A percentile compares a stretch with the other conserved stretches of the same genome.
These are phyloP conservation scores for Idris sp. DNA, from an alignment of 1,140 invertebrate genomes.

Conservation along the genomic window DNA sequence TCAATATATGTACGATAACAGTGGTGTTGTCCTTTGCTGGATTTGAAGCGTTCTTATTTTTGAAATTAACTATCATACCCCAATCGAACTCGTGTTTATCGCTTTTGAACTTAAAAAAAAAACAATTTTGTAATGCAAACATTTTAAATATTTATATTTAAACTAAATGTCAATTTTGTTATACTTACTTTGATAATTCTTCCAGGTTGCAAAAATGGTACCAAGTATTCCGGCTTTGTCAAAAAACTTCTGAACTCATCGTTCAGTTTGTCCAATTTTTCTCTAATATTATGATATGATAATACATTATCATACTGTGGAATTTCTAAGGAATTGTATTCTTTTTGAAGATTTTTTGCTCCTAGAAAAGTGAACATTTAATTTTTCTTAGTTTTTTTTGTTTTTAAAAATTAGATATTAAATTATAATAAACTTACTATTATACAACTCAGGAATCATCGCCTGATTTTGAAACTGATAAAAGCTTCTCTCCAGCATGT, in stretches of 20 bases:
- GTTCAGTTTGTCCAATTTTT: constrained; percentile 87
- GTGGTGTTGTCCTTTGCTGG: constrained; percentile 80
- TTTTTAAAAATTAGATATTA: too few species aligned
- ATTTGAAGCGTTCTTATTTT: constrained; percentile 85
- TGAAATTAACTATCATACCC: constrained; percentile 96
- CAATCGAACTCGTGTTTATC: constrained; percentile 94
- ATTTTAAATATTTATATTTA: too few species aligned
- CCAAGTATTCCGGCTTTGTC: constrained; percentile 91
- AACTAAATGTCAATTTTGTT: too few species aligned
- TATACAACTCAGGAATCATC: constrained; percentile 91
- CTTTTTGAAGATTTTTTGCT: constrained; percentile 84
- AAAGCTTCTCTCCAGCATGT: constrained; percentile 99
- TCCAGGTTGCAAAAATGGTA: constrained; percentile 96
- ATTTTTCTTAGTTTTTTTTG: not conserved
- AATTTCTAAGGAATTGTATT: constrained; percentile 82
- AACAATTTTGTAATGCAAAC: constrained; percentile 15
- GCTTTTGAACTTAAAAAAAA: constrained; percentile 85
- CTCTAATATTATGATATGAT: constrained; percentile 90
- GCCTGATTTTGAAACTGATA: constrained; percentile 99
- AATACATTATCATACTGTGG: constrained; percentile 88
- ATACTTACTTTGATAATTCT: constrained; percentile 89
- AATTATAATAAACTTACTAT: constrained; percentile 76
- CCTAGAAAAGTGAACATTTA: constrained; percentile 78
- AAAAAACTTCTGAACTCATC: constrained; percentile 88
- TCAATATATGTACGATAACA: constrained; percentile 89